A percentile compares a stretch with the other conserved stretches of the same genome.
Evolutionary conservation across 1,140 invertebrate species (phyloP).

Genomic region (Cheumatopsyche charites): DNA sequence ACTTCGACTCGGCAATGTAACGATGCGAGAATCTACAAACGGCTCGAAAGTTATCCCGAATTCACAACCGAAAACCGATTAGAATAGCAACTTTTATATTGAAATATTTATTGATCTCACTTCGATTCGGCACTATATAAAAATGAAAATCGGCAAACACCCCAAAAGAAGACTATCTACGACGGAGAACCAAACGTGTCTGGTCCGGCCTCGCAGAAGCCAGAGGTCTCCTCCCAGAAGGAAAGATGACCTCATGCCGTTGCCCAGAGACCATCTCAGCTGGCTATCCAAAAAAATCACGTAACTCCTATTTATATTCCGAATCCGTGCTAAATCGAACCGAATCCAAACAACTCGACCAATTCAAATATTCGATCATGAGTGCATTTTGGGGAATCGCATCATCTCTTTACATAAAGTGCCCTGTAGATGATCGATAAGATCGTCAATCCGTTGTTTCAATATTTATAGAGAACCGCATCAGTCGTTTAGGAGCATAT

Average conservation of each 20-base stretch:
- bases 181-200: conserved; percentile 14
- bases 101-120: neutral
- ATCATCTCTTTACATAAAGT: too few relatives aligned
- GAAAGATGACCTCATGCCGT: conserved; percentile 34
- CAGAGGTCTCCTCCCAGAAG: conserved; percentile 30
- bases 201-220: conserved; percentile 1
- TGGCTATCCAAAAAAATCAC: conserved; percentile 21
- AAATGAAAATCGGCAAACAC: neutral
- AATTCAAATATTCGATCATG: neutral
- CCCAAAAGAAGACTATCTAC: conserved; percentile 18
- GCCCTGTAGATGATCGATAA: too few relatives aligned
- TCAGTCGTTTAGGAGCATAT: too few relatives aligned
- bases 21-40: too few relatives aligned
- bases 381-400: neutral
- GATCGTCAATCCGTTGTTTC: too few relatives aligned
- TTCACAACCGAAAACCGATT: too few relatives aligned
- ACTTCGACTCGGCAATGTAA: too few relatives aligned
- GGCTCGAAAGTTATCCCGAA: too few relatives aligned
- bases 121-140: neutral
- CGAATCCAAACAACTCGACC: neutral
- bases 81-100: too few relatives aligned
- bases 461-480: too few relatives aligned
- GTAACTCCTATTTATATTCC: conserved; percentile 27
- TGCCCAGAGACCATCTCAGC: conserved; percentile 9
- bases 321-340: conserved; percentile 10